phyloP scores from a whole-genome alignment of 2,113 vertebrate species.

The Excalfactoria chinensis region DNA sequence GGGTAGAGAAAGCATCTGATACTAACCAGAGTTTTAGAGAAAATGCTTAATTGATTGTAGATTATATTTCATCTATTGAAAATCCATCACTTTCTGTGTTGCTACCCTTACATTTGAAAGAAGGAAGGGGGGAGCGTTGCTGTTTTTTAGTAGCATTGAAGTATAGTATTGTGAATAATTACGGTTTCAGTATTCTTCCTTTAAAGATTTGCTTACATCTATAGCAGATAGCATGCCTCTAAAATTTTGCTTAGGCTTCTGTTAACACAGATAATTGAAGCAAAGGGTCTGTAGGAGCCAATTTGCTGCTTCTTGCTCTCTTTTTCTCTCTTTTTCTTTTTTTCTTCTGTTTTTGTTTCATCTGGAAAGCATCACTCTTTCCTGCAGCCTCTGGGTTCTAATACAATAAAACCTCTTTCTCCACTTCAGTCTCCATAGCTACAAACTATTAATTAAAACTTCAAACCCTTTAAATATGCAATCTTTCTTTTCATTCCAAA shows the following conservation, averaged over 20 bases:
- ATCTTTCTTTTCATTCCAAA: not conserved
- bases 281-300: not conserved
- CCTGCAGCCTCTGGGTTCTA: not conserved
- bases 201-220: not conserved
- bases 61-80: not conserved
- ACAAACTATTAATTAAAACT: slow-evolving; percentile 6
- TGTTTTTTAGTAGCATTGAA: not conserved
- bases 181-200: not conserved
- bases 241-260: slow-evolving; percentile 1
- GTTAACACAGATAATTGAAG: not conserved
- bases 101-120: not conserved
- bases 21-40: not conserved
- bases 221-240: not conserved
- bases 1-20: not conserved
- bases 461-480: not conserved
- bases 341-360: not conserved
- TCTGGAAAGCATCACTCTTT: not conserved
- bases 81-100: not conserved
- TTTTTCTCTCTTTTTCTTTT: too few relatives aligned
- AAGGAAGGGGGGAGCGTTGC: not conserved
- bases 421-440: not conserved
- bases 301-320: not conserved
- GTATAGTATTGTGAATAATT: not conserved
- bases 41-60: not conserved
- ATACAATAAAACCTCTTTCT: not conserved